Evolutionary conservation across 2,888 invertebrate genomes (phyloP), one percentile per base, ranked within the genome.

Genomic region (Stratiomys singularior): DNA sequence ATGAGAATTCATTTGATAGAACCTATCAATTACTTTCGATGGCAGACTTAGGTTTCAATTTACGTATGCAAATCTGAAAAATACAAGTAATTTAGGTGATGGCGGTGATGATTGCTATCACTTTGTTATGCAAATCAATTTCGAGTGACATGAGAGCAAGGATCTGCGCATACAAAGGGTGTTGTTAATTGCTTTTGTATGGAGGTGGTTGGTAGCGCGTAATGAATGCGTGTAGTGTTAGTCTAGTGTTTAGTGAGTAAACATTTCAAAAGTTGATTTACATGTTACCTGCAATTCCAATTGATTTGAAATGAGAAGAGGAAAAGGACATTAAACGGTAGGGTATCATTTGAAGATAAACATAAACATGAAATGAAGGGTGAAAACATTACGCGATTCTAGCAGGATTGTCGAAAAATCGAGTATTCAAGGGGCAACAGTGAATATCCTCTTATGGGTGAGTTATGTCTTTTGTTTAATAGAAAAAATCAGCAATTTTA

Each of bases 51-150:
- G 23, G 67, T 67, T 67, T 67, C 67, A 67, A 67, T 67, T 67
- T 67, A 67, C 67, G 46, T 67, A 67, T 64, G 64, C 64, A 64
- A 64, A 64, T 64, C 30, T 64, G 64, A 67, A 67, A 67, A 67
- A 67, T 46, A 46, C 46, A 46, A 67, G 67, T 67, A 67, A 67
- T 67, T 67, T 44, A 46, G 27, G 46, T 67, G 67, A 67, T 67
- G 67, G 46, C 23, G 23, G 25, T 21, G 67, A 46, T 64, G 64
- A 64, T 64, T 64, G 64, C 64, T 46, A n/a, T 21, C 13, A 67
- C 67, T 67, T 67, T 67, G 67, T 67, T 46, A 67, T 67, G 67
- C 67, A 46, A 67, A 67, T 64, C 64, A 30, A 27, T 64, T 27
- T 64, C 28, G 28, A 30, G 13, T 64, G 64, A 28, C 9, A 64